These are phyloP conservation scores for Scomber japonicus DNA, from an alignment of 2,113 vertebrate genomes.

Conservation along the genomic window DNA sequence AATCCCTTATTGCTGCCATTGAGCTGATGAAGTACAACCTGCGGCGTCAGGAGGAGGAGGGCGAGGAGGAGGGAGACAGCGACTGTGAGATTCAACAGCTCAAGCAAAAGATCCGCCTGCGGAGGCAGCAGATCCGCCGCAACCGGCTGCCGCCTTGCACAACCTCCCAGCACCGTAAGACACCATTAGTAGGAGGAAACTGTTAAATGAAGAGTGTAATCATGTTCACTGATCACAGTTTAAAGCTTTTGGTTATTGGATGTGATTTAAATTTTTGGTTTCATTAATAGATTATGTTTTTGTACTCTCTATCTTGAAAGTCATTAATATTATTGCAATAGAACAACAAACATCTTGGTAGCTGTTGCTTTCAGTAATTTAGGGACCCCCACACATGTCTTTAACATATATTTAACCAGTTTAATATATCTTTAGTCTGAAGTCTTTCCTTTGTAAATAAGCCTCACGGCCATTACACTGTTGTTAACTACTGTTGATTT, in stretches of 20 bases:
- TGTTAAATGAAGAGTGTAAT: neutral
- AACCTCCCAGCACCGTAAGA: conserved; percentile 74
- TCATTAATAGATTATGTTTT: neutral
- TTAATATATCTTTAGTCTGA: too few relatives aligned
- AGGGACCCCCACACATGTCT: neutral
- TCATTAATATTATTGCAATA: neutral
- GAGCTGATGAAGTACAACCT: conserved; percentile 99
- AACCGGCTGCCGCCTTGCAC: conserved; percentile 80
- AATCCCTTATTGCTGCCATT: conserved; percentile 97
- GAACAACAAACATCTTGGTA: neutral
- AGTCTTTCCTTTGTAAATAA: too few relatives aligned
- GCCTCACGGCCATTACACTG: neutral
- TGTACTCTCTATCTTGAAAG: neutral
- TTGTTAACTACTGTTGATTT: neutral
- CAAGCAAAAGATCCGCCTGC: conserved; percentile 95
- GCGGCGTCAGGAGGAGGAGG: conserved; percentile 85
- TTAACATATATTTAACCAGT: too few relatives aligned
- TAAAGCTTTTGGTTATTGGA: neutral
- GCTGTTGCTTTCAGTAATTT: neutral
- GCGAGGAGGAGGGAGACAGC: conserved; percentile 91
- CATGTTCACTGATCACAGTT: neutral
- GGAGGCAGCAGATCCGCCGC: conserved; percentile 93
- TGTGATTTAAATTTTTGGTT: too few relatives aligned
- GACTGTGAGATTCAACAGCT: conserved; percentile 97
- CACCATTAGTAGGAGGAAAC: neutral